phyloP scores from a whole-genome alignment of 2,888 invertebrate species.

The Neria commutata region DNA sequence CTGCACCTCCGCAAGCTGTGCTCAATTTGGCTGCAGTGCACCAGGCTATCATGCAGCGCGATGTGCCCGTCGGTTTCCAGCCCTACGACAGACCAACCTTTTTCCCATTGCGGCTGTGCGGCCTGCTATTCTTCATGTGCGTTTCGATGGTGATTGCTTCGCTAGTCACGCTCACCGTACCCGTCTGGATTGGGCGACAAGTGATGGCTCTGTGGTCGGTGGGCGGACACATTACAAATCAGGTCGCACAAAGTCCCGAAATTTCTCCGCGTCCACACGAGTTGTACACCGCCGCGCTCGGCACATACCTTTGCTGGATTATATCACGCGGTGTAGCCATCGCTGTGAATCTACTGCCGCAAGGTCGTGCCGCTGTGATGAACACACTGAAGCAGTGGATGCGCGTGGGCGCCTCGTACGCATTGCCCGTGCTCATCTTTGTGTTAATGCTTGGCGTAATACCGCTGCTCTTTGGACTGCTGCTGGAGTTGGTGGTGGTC shows the following conservation, averaged over 20 bases:
- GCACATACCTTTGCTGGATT: constrained; percentile 95
- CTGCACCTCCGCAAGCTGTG: constrained; percentile 58
- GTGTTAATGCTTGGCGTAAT: constrained; percentile 85
- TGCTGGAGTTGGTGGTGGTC: constrained; percentile 89
- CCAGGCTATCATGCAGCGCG: constrained; percentile 85
- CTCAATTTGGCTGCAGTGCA: constrained; percentile 79
- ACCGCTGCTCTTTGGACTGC: constrained; percentile 88
- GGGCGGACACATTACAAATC: constrained; percentile 56
- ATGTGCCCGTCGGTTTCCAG: constrained; percentile 84
- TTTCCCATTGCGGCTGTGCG: constrained; percentile 74
- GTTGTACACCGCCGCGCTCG: constrained; percentile 91
- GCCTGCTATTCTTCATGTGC: constrained; percentile 79
- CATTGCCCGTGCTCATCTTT: constrained; percentile 72
- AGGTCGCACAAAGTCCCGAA: constrained; percentile 44
- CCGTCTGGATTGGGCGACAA: constrained; percentile 88
- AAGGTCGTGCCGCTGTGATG: constrained; percentile 80
- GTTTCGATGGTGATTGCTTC: constrained; percentile 84
- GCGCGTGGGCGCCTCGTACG: constrained; percentile 75
- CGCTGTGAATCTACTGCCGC: constrained; percentile 86
- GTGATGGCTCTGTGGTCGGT: constrained; percentile 87
- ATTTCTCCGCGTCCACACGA: constrained; percentile 81
- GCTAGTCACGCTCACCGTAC: constrained; percentile 80
- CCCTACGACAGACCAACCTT: constrained; percentile 80
- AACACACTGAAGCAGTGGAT: constrained; percentile 76
- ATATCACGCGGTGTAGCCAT: constrained; percentile 82